Evolutionary conservation across 2,888 invertebrate genomes (phyloP).

Genomic region (Halictus ligatus): DNA sequence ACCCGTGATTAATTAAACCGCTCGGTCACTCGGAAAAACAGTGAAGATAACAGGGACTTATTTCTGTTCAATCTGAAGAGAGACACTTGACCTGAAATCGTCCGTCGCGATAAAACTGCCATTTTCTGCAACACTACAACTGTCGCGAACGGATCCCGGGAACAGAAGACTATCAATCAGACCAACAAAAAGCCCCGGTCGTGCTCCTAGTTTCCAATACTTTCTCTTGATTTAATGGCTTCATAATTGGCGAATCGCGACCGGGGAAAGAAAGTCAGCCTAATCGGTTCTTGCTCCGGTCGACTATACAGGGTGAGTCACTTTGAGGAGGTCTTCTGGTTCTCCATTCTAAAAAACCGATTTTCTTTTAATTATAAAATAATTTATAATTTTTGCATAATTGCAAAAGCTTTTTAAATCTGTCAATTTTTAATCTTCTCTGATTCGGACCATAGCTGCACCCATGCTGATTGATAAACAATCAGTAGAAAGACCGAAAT

Average conservation of each 20-base stretch:
- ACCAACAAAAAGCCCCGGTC: conserved; percentile 15
- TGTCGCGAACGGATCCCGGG: background rate
- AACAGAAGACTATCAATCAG: conserved; percentile 12
- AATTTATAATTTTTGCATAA: too few species aligned
- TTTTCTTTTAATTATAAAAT: background rate
- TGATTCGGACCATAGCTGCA: too few species aligned
- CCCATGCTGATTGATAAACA: too few species aligned
- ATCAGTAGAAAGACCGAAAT: too few species aligned
- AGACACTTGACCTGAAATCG: background rate
- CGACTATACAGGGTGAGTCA: background rate
- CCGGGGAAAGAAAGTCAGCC: conserved; percentile 32
- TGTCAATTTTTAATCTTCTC: too few species aligned
- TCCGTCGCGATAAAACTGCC: background rate
- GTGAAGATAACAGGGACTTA: background rate
- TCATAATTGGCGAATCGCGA: conserved; percentile 28
- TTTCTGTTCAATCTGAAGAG: background rate
- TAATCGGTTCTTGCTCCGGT: conserved; percentile 15
- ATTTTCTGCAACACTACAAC: background rate
- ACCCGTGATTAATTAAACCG: background rate
- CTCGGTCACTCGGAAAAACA: background rate
- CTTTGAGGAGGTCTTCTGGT: background rate
- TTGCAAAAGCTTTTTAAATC: too few species aligned
- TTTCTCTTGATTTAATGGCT: conserved; percentile 46
- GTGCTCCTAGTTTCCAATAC: conserved; percentile 20
- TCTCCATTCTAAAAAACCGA: background rate